Evolutionary conservation across 1,140 invertebrate species (phyloP).

Genomic region (Triops longicaudatus): DNA sequence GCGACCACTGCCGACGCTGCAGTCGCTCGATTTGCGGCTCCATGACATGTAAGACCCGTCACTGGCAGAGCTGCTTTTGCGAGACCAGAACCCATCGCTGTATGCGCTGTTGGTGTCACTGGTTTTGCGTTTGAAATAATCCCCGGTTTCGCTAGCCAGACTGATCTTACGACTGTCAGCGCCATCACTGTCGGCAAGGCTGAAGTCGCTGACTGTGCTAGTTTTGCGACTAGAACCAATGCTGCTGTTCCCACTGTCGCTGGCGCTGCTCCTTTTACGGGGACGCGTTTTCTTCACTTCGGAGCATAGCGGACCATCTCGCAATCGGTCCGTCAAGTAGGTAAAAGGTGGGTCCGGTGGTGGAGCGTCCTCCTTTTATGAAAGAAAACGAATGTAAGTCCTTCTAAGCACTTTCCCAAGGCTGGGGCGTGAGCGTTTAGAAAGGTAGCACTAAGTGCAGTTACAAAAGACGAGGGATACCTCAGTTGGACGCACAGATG

Average conservation of each 20-base stretch:
- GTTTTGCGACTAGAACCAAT: constrained; percentile 17
- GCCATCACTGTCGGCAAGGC: background rate
- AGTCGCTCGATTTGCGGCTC: constrained; percentile 4
- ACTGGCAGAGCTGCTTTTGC: background rate
- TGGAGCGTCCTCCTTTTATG: background rate
- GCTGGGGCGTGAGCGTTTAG: background rate
- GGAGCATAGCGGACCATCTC: constrained; percentile 3
- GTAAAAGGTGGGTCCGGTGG: constrained; percentile 21
- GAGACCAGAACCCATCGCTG: background rate
- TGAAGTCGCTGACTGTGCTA: constrained; percentile 11
- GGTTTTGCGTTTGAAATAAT: constrained; percentile 12
- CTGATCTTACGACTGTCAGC: background rate
- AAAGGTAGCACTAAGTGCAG: background rate
- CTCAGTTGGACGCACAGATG: background rate
- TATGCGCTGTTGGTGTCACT: background rate
- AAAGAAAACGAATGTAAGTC: background rate
- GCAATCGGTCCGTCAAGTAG: constrained; percentile 19
- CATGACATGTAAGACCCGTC: background rate
- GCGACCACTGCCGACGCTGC: background rate
- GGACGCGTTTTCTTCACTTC: background rate
- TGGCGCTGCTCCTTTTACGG: constrained; percentile 17
- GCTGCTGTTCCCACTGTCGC: constrained; percentile 21
- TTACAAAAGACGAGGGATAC: background rate
- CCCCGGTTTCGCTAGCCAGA: background rate
- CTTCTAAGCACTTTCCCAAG: background rate